Evolutionary conservation across 2,113 vertebrate genomes (phyloP).

Genomic region (Pachyramphus minor): DNA sequence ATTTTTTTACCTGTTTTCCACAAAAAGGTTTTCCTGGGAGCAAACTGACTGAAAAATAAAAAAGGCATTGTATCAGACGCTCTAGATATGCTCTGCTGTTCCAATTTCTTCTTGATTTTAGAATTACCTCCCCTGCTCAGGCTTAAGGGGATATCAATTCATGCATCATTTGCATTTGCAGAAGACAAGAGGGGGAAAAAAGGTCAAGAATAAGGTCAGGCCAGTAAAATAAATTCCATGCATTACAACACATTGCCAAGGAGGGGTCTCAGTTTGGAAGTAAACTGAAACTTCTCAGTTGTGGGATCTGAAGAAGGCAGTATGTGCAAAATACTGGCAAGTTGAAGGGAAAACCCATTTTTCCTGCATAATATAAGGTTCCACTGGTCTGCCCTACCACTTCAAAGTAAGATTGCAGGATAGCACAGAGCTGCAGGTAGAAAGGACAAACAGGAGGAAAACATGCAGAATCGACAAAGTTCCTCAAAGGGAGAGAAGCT

Average conservation of each 20-base stretch:
- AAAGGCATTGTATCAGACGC: slow-evolving; percentile 70
- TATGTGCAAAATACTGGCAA: not conserved
- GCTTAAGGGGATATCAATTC: slow-evolving; percentile 52
- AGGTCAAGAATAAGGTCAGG: slow-evolving; percentile 58
- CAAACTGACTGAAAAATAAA: slow-evolving; percentile 84
- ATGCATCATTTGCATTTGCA: slow-evolving; percentile 55
- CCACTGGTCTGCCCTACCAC: not conserved
- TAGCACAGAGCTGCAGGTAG: slow-evolving; percentile 10
- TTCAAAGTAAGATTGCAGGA: not conserved
- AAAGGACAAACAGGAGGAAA: slow-evolving; percentile 39
- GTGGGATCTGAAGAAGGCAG: not conserved
- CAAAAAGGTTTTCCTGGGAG: slow-evolving; percentile 84
- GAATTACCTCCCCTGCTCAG: slow-evolving; percentile 62
- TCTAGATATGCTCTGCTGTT: slow-evolving; percentile 52
- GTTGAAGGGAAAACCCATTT: not conserved
- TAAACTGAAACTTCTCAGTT: not conserved
- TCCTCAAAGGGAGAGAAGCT: slow-evolving; percentile 1
- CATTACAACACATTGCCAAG: slow-evolving; percentile 3
- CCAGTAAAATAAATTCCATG: slow-evolving; percentile 46
- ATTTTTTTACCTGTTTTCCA: slow-evolving; percentile 84
- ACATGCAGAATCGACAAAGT: slow-evolving; percentile 30
- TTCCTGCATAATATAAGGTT: not conserved
- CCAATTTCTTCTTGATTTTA: slow-evolving; percentile 62
- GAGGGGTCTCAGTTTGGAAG: slow-evolving; percentile 14
- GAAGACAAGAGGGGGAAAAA: slow-evolving; percentile 23